Base-by-base conservation (phyloP, 2,797 vertebrate species). In the Paratrypauchen microcephalus region DNA sequence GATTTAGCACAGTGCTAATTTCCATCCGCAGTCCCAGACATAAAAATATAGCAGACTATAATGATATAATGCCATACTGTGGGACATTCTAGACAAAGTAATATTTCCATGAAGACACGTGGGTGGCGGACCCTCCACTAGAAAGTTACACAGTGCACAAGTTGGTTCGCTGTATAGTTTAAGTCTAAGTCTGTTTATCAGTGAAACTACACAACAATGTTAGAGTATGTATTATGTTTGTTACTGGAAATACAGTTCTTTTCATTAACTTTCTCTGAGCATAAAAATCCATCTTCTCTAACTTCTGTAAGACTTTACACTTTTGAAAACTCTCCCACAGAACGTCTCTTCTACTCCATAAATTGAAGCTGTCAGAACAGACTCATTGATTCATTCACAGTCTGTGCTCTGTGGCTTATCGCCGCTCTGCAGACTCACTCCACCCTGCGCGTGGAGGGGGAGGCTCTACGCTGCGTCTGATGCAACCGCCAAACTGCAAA, bases 361-460 rank as follows among this genome's bases (percentile, higher is more conserved):
- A 18, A 19, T 7, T 2, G 32, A 36, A 36, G 6, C 32, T 28
- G 32, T 19, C 48, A 7, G 48, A 50, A 50, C 18, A 15, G 16
- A 15, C 41, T 15, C 41, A 15, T 45, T 45, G 41, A 3, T 23
- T 24, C 21, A 13, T 23, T 23, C 52, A 16, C 13, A 55, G 52
- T 55, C 4, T 24, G 30, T 50, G 65, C 7, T 73, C 72, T 74
- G 52, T 4, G 7, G 23, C 71, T 87, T 88, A 88, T 86, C 83
- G 0, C 47, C 26, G 4, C 15, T 41, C 57, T 71, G 74, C 85
- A 90, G 83, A 83, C 68, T 32, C 60, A 11, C 0, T 47, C 57
- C 52, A 62, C 73, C 59, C 59, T 11, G n/a, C 13, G 6, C 15
- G 15, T 18, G 23, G 5, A 58, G 56, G 24, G 15, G 54, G 41